Conservation (phyloP, 2,888 invertebrate genomes). For the Cantharis lateralis region DNA sequence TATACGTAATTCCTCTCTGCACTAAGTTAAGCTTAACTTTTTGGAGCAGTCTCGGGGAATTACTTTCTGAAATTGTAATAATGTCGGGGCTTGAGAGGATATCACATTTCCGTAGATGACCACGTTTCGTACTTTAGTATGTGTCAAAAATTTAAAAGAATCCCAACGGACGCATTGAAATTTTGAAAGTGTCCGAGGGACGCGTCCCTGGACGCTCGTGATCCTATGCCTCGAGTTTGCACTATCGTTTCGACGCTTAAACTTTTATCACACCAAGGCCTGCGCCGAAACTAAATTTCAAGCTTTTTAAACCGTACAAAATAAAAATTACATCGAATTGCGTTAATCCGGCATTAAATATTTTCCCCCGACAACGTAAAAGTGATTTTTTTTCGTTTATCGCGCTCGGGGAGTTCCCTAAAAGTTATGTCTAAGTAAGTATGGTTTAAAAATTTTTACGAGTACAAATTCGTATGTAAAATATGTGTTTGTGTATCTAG, state of each 20-base stretch:
- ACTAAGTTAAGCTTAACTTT: neutral
- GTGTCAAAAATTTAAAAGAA: conserved; percentile 59
- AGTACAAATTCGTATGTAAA: neutral
- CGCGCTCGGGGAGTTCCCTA: neutral
- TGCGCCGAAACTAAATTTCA: neutral
- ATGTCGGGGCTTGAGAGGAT: conserved; percentile 33
- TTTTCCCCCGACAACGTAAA: no score
- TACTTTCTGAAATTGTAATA: neutral
- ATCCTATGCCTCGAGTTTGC: conserved; percentile 41
- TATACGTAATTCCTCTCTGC: neutral
- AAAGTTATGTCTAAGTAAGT: neutral
- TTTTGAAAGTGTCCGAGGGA: conserved; percentile 58
- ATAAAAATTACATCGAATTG: neutral
- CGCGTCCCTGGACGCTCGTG: conserved; percentile 53
- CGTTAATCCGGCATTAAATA: no score
- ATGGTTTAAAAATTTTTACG: no score
- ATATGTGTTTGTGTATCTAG: conserved; percentile 3
- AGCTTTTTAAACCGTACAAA: neutral
- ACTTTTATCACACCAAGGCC: conserved; percentile 8
- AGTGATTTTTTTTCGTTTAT: no score
- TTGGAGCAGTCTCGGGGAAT: neutral
- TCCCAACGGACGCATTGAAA: conserved; percentile 56
- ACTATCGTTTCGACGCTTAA: conserved; percentile 11
- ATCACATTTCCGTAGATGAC: conserved; percentile 53
- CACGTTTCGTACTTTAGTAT: conserved; percentile 56